Base-by-base conservation (phyloP, 2,888 invertebrate genomes). In the Colletes collaris region DNA sequence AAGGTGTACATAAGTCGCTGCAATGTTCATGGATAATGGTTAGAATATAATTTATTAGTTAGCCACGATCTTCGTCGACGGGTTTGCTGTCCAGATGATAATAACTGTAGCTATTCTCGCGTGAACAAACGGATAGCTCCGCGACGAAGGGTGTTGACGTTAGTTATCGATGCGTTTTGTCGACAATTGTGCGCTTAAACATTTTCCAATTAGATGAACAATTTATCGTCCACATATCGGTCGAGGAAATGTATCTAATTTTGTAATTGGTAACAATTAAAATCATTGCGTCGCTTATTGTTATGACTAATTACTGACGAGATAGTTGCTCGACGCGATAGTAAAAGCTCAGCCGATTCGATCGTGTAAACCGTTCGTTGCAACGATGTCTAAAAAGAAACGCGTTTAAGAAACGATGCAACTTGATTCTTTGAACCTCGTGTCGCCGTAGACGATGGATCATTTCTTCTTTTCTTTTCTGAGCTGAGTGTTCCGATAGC, bases 1-100 rank as follows among this genome's bases (percentile, higher is more conserved):
- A 63, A 52, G 63, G 4, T 76, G 86, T 86, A 85, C 56, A 85
- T 82, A 70, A 50, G 53, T 76, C 67, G 67, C 64, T 67, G 52
- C 49, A 67, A 71, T 81, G 64, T 65, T 68, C 65, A 64, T 67
- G 85, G 60, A 69, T 69, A 74, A 79, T 46, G 27, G 52, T 70
- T 85, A 79, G 70, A 37, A 50, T 56, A 72, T 63, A 46, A 53
- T 71, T 70, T 66, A 66, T 16, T 44, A 55, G 55, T 50, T 67
- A 58, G 52, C 44, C 6, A 11, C 67, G 63, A 63, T n/a, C 81
- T 82, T 73, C 71, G 81, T 81, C 82, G 65, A 50, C 56, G 58
- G 70, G 52, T 56, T 8, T 60, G 64, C 64, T 69, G 62, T 78
- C 64, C 53, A 69, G 49, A 77, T 64, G 64, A 78, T 78, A 78